Evolutionary conservation across 2,113 vertebrate species (phyloP).

Genomic region (Phrynocephalus versicolor): DNA sequence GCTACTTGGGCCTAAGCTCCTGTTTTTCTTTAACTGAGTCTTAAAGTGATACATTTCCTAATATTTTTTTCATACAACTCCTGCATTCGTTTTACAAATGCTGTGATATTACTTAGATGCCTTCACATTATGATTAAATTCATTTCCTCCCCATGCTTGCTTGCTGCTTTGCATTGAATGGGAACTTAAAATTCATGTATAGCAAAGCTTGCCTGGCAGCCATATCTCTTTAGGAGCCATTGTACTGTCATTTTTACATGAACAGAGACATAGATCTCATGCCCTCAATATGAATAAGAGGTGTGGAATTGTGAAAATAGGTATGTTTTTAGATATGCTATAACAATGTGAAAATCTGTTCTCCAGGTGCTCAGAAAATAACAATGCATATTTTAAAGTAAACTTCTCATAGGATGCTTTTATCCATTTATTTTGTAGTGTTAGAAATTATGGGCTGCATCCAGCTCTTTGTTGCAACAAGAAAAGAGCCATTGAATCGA

Average conservation of each 20-base stretch:
- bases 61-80: neutral
- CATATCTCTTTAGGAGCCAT: neutral
- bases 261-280: neutral
- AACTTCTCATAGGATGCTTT: neutral
- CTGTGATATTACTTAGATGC: neutral
- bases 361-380: neutral
- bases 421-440: neutral
- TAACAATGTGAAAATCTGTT: neutral
- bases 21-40: neutral
- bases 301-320: neutral
- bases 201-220: neutral
- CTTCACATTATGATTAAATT: neutral
- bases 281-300: neutral
- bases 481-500: no score
- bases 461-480: no score
- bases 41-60: neutral
- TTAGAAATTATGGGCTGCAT: neutral
- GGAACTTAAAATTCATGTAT: neutral
- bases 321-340: neutral
- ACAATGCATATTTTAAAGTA: neutral
- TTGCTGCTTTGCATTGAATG: conserved; percentile 6
- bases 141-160: neutral
- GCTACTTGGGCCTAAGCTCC: neutral
- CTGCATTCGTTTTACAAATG: neutral
- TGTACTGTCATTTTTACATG: neutral